phyloP scores from a whole-genome alignment of 2,797 vertebrate species.

The Gambusia yucatana region DNA sequence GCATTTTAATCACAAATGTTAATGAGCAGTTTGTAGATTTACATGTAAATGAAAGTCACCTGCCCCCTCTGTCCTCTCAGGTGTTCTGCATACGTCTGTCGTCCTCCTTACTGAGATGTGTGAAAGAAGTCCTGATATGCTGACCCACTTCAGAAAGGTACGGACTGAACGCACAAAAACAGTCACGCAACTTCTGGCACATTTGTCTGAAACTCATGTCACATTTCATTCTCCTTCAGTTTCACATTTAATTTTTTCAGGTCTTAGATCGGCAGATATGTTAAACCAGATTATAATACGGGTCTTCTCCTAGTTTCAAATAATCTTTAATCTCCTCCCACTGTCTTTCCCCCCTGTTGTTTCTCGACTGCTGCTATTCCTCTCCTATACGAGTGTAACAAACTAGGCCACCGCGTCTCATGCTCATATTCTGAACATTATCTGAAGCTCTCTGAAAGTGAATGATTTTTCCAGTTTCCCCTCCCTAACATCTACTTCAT shows the following conservation, averaged over 20 bases:
- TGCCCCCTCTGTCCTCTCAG: constrained; percentile 67
- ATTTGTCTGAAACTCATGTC: constrained; percentile 65
- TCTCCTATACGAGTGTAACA: constrained; percentile 67
- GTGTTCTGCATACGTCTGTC: constrained; percentile 98
- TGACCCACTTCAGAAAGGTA: constrained; percentile 99
- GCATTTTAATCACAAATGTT: neutral
- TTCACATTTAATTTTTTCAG: constrained; percentile 60
- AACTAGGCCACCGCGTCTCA: constrained; percentile 72
- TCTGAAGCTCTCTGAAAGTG: constrained; percentile 84
- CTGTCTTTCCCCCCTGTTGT: constrained; percentile 71
- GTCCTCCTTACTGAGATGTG: constrained; percentile 99
- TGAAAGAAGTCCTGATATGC: constrained; percentile 99
- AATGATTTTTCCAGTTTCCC: constrained; percentile 83
- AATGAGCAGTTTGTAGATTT: neutral
- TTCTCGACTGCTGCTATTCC: constrained; percentile 68
- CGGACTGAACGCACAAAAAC: constrained; percentile 10
- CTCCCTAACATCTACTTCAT: constrained; percentile 93
- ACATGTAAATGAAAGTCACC: neutral
- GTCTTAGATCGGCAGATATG: constrained; percentile 48
- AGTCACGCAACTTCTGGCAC: constrained; percentile 22
- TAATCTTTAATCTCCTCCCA: constrained; percentile 59
- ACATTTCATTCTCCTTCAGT: constrained; percentile 75
- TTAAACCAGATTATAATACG: constrained; percentile 40
- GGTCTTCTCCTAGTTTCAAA: constrained; percentile 58
- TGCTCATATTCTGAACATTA: constrained; percentile 82